Conservation (phyloP, 2,113 vertebrate genomes). For the Pitta sordida region DNA sequence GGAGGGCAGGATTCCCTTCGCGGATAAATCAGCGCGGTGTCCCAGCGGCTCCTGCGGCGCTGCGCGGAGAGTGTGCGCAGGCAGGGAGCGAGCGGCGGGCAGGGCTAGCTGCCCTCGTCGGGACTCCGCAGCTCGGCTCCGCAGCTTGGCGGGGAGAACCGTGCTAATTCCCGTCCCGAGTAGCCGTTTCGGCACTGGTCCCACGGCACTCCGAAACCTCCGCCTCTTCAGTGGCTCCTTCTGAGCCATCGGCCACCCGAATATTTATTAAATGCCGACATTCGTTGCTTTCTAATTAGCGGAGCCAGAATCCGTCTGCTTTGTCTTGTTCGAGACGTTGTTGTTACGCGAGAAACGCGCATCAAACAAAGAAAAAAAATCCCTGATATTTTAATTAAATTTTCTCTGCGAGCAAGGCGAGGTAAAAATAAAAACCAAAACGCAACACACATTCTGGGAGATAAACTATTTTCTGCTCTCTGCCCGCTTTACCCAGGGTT, state of each 20-base stretch:
- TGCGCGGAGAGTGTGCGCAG: neutral
- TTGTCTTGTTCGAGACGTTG: neutral
- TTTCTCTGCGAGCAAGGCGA: neutral
- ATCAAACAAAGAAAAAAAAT: neutral
- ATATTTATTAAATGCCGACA: neutral
- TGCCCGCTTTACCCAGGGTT: neutral
- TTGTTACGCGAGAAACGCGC: neutral
- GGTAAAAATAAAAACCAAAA: too few species aligned
- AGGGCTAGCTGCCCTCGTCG: neutral
- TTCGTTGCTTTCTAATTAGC: slow-evolving; percentile 55
- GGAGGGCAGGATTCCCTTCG: neutral
- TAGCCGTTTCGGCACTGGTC: neutral
- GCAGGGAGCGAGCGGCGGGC: neutral
- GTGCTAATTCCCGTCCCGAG: neutral
- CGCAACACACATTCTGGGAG: neutral
- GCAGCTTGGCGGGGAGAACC: neutral
- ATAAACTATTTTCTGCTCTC: neutral
- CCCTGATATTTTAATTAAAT: neutral
- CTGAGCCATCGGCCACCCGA: neutral
- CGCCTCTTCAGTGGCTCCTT: neutral
- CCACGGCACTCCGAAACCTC: neutral
- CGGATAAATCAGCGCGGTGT: neutral
- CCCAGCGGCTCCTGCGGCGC: neutral
- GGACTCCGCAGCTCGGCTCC: neutral
- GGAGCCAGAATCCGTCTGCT: neutral